These are phyloP conservation scores for Zeuzera pyrina DNA, from an alignment of 2,888 invertebrate genomes.

Conservation along the genomic window DNA sequence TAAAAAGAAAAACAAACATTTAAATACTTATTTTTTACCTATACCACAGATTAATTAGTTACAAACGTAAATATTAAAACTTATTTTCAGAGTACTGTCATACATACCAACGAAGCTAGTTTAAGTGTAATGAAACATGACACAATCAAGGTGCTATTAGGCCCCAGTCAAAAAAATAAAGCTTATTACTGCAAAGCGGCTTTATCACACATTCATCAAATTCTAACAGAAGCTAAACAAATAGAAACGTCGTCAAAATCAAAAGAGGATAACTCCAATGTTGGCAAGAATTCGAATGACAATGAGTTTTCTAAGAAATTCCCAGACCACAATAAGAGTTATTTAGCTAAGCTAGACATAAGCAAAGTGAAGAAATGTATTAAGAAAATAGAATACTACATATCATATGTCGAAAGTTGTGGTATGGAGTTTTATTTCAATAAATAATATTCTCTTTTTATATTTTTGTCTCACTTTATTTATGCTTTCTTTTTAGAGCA, in stretches of 20 bases:
- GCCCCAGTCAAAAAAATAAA: conserved; percentile 68
- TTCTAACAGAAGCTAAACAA: conserved; percentile 64
- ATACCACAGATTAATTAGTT: not conserved
- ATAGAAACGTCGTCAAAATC: conserved; percentile 11
- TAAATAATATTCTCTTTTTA: too few species aligned
- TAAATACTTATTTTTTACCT: not conserved
- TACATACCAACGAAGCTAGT: conserved; percentile 72
- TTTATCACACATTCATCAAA: conserved; percentile 76
- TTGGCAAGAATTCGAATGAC: conserved; percentile 19
- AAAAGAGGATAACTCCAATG: conserved; percentile 18
- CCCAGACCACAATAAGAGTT: conserved; percentile 53
- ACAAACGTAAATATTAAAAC: conserved; percentile 7
- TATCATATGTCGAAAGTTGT: conserved; percentile 74
- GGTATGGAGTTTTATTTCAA: too few species aligned
- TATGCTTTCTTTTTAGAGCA: too few species aligned
- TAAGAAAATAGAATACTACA: conserved; percentile 82
- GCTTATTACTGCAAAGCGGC: conserved; percentile 75
- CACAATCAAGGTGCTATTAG: conserved; percentile 73
- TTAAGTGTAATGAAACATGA: conserved; percentile 74
- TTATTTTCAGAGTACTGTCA: conserved; percentile 66
- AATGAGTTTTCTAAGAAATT: conserved; percentile 67
- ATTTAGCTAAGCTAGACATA: conserved; percentile 62
- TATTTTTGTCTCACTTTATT: too few species aligned
- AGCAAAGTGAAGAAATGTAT: conserved; percentile 68
- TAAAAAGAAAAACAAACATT: too few species aligned